phyloP scores from a whole-genome alignment of 2,113 vertebrate genomes.

The Phalacrocorax pelagicus region DNA sequence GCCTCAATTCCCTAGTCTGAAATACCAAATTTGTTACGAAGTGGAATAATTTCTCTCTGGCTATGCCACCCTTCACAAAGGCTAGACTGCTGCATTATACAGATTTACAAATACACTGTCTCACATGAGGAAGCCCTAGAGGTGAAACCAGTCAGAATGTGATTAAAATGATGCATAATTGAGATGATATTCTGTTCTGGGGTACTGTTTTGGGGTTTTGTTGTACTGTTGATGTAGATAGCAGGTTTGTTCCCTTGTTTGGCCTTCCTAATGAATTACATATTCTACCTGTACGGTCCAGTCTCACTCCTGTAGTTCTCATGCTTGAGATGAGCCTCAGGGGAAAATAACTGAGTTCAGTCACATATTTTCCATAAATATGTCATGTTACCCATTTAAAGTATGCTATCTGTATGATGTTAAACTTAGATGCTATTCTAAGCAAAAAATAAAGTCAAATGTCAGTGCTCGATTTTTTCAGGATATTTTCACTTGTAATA shows the following conservation, averaged over 20 bases:
- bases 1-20: background rate
- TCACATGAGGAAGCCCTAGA: background rate
- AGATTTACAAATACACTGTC: background rate
- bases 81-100: background rate
- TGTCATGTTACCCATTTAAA: background rate
- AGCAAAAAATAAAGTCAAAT: background rate
- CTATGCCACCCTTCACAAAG: background rate
- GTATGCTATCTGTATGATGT: background rate
- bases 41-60: background rate
- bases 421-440: background rate
- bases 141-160: background rate
- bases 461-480: background rate
- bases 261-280: background rate
- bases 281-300: background rate
- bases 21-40: background rate
- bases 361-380: background rate
- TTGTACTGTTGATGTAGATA: background rate
- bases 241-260: background rate
- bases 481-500: background rate
- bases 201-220: background rate
- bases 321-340: background rate
- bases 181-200: background rate
- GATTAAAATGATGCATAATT: background rate
- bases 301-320: background rate
- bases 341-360: background rate